Conservation (phyloP, 2,113 vertebrate genomes). For the Tetraodon nigroviridis region DNA sequence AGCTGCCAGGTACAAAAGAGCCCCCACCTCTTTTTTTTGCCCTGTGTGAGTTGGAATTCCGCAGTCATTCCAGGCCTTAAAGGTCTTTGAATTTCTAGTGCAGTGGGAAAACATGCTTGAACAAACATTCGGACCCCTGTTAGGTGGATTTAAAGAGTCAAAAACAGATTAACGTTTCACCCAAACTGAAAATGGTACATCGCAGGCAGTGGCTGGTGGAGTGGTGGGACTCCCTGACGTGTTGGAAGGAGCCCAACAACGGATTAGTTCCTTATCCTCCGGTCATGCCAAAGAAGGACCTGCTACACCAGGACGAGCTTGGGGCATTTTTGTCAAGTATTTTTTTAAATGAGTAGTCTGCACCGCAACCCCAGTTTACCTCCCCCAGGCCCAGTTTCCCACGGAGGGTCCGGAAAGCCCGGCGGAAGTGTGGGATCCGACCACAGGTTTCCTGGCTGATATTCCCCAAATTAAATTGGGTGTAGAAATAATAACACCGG, state of each 20-base stretch:
- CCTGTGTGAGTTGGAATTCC: not conserved
- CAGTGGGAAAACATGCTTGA: too few species aligned
- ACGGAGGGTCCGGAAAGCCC: constrained; percentile 14
- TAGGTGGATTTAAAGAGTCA: too few species aligned
- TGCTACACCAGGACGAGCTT: constrained; percentile 22
- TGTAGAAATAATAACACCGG: constrained; percentile 37
- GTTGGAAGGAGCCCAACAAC: constrained; percentile 48
- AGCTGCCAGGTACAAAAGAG: constrained; percentile 15
- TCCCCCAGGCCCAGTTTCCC: constrained; percentile 30
- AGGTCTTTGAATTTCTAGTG: too few species aligned
- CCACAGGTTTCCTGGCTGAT: constrained; percentile 53
- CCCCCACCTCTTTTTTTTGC: not conserved
- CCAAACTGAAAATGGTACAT: constrained; percentile 1
- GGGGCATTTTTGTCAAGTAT: constrained; percentile 9
- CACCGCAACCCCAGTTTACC: constrained; percentile 44
- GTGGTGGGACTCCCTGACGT: constrained; percentile 41
- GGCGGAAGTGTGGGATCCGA: constrained; percentile 37
- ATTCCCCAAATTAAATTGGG: constrained; percentile 49
- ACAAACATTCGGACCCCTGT: too few species aligned
- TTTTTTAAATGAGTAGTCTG: constrained; percentile 39
- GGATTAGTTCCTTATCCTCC: constrained; percentile 52
- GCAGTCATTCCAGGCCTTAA: too few species aligned
- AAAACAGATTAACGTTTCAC: not conserved
- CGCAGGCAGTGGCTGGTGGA: constrained; percentile 7
- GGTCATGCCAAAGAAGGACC: constrained; percentile 43